Evolutionary conservation across 53 echinoderm and acorn worm genomes (phyloP).

Genomic region (Apostichopus leukothele): DNA sequence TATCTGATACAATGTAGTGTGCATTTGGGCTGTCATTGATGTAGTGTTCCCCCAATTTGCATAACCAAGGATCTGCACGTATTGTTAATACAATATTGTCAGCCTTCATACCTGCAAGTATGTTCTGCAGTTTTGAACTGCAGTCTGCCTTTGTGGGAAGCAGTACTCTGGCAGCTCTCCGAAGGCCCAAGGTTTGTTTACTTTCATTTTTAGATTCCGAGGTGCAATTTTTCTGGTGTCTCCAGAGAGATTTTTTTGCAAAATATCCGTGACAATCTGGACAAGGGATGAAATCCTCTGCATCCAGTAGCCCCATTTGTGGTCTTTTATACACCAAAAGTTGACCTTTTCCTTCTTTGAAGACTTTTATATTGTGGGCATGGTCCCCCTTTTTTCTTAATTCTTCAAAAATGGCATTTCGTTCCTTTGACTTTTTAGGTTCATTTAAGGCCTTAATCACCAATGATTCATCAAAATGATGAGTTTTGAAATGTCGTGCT

Average conservation of each 20-base stretch:
- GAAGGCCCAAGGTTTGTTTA: not conserved
- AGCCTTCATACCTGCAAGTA: constrained; percentile 2
- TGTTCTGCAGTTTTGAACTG: not conserved
- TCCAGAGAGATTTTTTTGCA: not conserved
- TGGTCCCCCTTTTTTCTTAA: not conserved
- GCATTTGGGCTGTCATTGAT: not conserved
- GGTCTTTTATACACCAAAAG: constrained; percentile 17
- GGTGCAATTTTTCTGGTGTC: not conserved
- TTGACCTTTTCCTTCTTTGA: not conserved
- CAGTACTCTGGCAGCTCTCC: not conserved
- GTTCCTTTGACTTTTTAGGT: not conserved
- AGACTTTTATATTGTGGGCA: not conserved
- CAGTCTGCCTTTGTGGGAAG: not conserved
- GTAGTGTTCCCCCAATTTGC: not conserved
- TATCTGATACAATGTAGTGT: constrained; percentile 1
- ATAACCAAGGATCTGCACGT: not conserved
- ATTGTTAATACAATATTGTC: too few relatives aligned
- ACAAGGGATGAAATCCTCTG: not conserved
- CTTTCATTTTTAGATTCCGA: not conserved
- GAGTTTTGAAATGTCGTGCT: constrained; percentile 5
- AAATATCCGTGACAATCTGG: not conserved
- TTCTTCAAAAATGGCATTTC: constrained; percentile 9
- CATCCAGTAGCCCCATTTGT: not conserved
- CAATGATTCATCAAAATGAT: not conserved
- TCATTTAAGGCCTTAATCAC: not conserved